These are phyloP conservation scores for Tenthredo mesomela DNA, from an alignment of 2,888 invertebrate genomes.

Conservation along the genomic window DNA sequence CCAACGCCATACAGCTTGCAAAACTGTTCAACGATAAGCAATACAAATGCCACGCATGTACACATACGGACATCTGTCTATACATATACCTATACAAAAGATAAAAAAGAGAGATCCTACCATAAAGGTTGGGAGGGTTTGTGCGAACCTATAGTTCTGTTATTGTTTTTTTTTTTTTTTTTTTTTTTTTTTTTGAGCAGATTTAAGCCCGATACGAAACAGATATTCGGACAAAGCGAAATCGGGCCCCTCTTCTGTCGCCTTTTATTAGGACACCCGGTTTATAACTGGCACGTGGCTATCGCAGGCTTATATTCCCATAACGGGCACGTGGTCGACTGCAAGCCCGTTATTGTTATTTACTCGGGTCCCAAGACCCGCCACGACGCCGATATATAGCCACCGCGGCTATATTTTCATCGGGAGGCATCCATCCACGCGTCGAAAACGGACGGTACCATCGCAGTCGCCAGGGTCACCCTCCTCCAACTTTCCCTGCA, in stretches of 20 bases:
- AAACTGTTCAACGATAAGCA: not conserved
- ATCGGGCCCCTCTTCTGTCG: conserved; percentile 2
- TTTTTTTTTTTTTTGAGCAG: not conserved
- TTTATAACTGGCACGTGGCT: conserved; percentile 46
- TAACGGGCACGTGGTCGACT: conserved; percentile 45
- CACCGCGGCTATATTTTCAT: conserved; percentile 20
- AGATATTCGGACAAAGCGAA: conserved; percentile 34
- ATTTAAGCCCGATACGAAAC: conserved; percentile 7
- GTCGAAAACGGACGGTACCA: conserved; percentile 22
- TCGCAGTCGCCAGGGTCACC: conserved; percentile 11
- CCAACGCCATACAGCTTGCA: not conserved
- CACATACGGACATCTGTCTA: not conserved
- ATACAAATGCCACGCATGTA: not conserved
- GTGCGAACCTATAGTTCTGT: not conserved
- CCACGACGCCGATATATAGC: conserved; percentile 19
- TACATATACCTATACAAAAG: not conserved
- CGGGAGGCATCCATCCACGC: conserved; percentile 32
- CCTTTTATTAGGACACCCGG: conserved; percentile 45
- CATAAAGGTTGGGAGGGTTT: not conserved
- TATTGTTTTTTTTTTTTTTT: too few species aligned
- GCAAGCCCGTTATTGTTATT: conserved; percentile 43
- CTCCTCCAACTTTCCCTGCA: not conserved
- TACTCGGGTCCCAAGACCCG: conserved; percentile 37
- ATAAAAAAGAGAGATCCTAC: not conserved
- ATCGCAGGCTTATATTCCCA: conserved; percentile 47